These are phyloP conservation scores for Chauna torquata DNA, from an alignment of 2,113 vertebrate species.

Conservation along the genomic window DNA sequence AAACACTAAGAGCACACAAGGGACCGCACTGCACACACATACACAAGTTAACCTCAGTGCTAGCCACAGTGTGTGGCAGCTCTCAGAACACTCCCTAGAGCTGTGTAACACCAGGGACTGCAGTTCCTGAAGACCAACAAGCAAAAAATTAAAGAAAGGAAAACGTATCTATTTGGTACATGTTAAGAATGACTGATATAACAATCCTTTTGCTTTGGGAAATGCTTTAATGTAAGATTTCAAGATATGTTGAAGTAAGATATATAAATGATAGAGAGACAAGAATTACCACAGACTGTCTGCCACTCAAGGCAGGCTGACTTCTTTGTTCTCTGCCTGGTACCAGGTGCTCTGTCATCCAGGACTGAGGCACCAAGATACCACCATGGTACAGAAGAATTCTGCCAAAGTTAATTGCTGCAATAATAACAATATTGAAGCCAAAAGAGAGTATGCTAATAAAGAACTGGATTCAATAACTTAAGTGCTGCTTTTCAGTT, in stretches of 20 bases:
- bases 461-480: slow-evolving; percentile 17
- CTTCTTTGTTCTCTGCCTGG: neutral
- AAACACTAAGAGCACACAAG: neutral
- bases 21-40: neutral
- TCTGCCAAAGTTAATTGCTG: neutral
- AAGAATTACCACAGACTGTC: neutral
- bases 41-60: neutral
- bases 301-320: neutral
- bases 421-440: neutral
- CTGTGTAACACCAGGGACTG: neutral
- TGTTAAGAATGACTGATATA: neutral
- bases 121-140: neutral
- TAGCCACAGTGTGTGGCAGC: neutral
- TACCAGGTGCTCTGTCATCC: neutral
- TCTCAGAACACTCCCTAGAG: neutral
- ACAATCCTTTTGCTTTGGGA: neutral
- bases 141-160: neutral
- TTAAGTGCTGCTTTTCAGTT: neutral
- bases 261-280: neutral
- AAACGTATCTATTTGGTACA: neutral
- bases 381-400: neutral
- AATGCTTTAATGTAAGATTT: neutral
- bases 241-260: neutral
- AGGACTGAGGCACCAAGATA: neutral
- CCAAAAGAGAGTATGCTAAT: neutral